Evolutionary conservation across 2,888 invertebrate genomes (phyloP).

Genomic region (Acheta domesticus): DNA sequence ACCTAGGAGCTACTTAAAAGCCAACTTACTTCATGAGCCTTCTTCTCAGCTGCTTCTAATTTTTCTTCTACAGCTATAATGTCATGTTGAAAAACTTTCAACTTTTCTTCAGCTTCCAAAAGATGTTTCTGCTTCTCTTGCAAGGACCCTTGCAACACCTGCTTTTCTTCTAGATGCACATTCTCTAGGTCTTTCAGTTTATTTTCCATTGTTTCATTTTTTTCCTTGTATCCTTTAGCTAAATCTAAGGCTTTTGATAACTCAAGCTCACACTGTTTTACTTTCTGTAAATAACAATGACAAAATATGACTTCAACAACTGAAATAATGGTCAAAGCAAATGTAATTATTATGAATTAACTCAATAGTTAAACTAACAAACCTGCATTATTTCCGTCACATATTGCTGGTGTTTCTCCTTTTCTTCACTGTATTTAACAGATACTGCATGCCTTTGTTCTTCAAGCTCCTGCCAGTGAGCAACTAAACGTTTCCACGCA

Average conservation of each 20-base stretch:
- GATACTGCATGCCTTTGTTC: constrained; percentile 39
- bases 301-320: background rate
- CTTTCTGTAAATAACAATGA: constrained; percentile 47
- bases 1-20: too few relatives aligned
- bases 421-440: background rate
- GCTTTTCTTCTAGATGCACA: constrained; percentile 40
- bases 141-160: constrained; percentile 45
- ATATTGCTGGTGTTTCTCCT: background rate
- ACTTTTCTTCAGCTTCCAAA: background rate
- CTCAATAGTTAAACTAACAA: background rate
- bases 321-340: too few relatives aligned
- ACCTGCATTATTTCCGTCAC: constrained; percentile 19
- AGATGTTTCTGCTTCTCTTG: constrained; percentile 42
- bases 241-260: constrained; percentile 67
- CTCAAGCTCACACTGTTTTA: constrained; percentile 65
- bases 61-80: background rate
- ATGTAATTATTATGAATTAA: too few relatives aligned
- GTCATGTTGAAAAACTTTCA: background rate
- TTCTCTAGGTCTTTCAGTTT: constrained; percentile 52
- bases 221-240: constrained; percentile 65
- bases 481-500: constrained; percentile 57
- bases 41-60: background rate
- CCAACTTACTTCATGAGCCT: background rate
- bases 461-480: constrained; percentile 43
- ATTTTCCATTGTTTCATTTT: constrained; percentile 55